phyloP scores from a whole-genome alignment of 1,140 invertebrate species.

The Plutomurus gul region DNA sequence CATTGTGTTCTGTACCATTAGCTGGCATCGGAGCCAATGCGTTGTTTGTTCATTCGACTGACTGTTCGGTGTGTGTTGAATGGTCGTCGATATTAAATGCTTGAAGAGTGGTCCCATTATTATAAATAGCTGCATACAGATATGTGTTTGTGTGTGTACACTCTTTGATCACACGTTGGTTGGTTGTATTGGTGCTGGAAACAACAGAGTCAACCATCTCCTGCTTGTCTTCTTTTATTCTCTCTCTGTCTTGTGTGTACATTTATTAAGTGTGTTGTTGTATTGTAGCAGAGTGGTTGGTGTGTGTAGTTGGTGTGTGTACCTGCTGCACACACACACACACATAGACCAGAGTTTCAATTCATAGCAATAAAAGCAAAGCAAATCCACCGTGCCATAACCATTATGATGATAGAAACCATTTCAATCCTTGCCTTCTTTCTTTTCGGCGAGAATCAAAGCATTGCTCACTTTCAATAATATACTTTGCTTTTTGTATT shows the following conservation, averaged over 20 bases:
- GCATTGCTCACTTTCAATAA: slow-evolving; percentile 25
- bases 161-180: no score
- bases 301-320: not conserved
- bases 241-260: not conserved
- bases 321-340: no score
- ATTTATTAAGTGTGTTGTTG: not conserved
- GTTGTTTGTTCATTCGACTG: no score
- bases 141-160: no score
- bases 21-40: no score
- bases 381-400: slow-evolving; percentile 28
- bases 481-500: slow-evolving; percentile 19
- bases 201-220: not conserved
- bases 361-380: slow-evolving; percentile 9
- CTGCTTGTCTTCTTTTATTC: slow-evolving; percentile 11
- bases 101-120: no score
- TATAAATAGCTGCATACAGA: no score
- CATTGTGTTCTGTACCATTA: no score
- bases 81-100: no score
- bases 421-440: slow-evolving; percentile 27
- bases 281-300: not conserved
- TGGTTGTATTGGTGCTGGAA: no score
- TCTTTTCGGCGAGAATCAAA: slow-evolving; percentile 23
- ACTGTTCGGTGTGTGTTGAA: no score
- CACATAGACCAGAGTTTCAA: no score
- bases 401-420: slow-evolving; percentile 26